Evolutionary conservation across 2,113 vertebrate genomes (phyloP).

Genomic region (Amphilophus citrinellus): DNA sequence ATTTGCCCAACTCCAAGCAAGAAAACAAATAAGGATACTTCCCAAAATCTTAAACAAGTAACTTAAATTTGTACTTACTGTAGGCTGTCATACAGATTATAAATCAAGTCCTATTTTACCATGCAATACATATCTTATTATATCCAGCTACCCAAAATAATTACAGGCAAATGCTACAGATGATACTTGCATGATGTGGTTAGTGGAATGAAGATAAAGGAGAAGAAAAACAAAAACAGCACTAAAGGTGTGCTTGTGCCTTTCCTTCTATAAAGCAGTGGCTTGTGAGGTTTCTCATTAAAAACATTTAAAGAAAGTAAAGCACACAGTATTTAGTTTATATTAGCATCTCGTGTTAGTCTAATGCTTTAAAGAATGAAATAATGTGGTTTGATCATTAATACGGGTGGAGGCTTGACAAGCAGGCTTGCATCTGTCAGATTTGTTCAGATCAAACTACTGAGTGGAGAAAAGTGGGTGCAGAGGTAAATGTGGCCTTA

Average conservation of each 20-base stretch:
- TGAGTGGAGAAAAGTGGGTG: conserved; percentile 3
- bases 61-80: background rate
- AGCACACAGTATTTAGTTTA: conserved; percentile 4
- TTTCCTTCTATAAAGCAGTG: conserved; percentile 39
- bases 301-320: background rate
- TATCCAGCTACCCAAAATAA: conserved; percentile 29
- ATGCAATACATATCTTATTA: conserved; percentile 61
- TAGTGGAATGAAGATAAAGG: conserved; percentile 60
- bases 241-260: conserved; percentile 58
- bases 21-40: conserved; percentile 28
- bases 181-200: conserved; percentile 62
- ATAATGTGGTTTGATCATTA: conserved; percentile 22
- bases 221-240: conserved; percentile 26
- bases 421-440: conserved; percentile 16
- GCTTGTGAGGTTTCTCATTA: conserved; percentile 41
- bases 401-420: conserved; percentile 1
- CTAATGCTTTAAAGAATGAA: background rate
- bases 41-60: conserved; percentile 2
- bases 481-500: background rate
- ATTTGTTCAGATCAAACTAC: background rate
- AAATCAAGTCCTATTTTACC: conserved; percentile 15
- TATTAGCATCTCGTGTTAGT: conserved; percentile 62
- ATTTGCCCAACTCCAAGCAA: background rate
- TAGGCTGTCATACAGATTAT: background rate
- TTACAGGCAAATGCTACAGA: conserved; percentile 47